Evolutionary conservation across 2,113 vertebrate species (phyloP).

Genomic region (Notothenia coriiceps): DNA sequence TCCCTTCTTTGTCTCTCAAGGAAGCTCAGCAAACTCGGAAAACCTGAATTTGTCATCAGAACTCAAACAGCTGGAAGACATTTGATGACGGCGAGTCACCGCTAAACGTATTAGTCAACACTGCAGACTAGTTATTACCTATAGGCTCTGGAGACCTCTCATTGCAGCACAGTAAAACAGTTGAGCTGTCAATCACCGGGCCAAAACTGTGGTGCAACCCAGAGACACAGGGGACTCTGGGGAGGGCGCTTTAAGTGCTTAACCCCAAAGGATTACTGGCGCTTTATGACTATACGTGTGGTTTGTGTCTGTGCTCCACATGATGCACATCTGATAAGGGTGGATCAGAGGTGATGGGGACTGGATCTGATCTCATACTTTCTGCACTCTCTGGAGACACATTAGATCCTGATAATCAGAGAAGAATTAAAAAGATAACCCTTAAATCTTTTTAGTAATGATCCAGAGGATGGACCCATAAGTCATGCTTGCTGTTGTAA

Average conservation of each 20-base stretch:
- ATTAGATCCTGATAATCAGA: slow-evolving; percentile 55
- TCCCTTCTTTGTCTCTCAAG: slow-evolving; percentile 85
- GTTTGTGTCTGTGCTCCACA: slow-evolving; percentile 70
- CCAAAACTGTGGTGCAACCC: slow-evolving; percentile 70
- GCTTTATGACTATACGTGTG: slow-evolving; percentile 76
- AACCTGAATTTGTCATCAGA: slow-evolving; percentile 82
- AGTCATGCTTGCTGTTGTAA: slow-evolving; percentile 22
- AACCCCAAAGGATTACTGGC: slow-evolving; percentile 70
- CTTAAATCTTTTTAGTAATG: slow-evolving; percentile 17
- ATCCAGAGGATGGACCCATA: slow-evolving; percentile 27
- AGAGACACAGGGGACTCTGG: slow-evolving; percentile 62
- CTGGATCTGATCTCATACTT: slow-evolving; percentile 50
- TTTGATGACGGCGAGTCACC: slow-evolving; percentile 70
- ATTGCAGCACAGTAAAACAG: slow-evolving; percentile 70
- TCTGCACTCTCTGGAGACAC: slow-evolving; percentile 13
- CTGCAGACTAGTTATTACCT: slow-evolving; percentile 68
- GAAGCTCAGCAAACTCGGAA: slow-evolving; percentile 79
- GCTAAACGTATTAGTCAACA: slow-evolving; percentile 77
- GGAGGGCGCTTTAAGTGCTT: slow-evolving; percentile 68
- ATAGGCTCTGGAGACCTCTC: slow-evolving; percentile 64
- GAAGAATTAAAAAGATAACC: slow-evolving; percentile 1
- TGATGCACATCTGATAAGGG: slow-evolving; percentile 73
- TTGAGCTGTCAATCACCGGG: slow-evolving; percentile 75
- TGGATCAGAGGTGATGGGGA: slow-evolving; percentile 61
- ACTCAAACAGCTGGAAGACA: slow-evolving; percentile 79